Evolutionary conservation across 2,113 vertebrate genomes (phyloP), one percentile per base, ranked within the genome.

Genomic region (Octodon degus): DNA sequence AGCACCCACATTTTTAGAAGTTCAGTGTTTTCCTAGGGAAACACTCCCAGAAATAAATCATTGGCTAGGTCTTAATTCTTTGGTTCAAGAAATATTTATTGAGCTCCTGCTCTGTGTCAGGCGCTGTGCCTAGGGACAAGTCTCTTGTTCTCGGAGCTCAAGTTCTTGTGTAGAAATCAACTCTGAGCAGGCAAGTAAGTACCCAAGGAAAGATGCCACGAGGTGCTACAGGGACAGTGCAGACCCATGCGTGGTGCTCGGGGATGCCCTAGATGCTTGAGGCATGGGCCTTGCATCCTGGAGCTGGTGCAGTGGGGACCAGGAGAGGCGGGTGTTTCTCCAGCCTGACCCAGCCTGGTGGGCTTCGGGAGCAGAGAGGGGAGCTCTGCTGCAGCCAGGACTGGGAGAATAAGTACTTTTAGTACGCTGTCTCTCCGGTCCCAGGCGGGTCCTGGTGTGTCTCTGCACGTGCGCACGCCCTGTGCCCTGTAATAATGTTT

Each of bases 1-100:
- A 93, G 60, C 20, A 91, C 94, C 87, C 13, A 55, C 85, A 32
- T 89, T 82, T 93, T 37, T 93, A 37, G 3, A 83, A 47, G 40
- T 76, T 96, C 65, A 83, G 34, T 5, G 25, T 93, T 97, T 96
- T 90, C 62, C 86, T 95, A 95, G 77, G 62, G 95, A 96, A 94
- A 92, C 43, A 93, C 1, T 74, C 32, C 80, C 30, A 84, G 67
- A 96, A 95, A 82, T 53, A 85, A 87, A 94, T 72, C 50, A 89
- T 92, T 34, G 60, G 60, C 82, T 84, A 94, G 83, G 37, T 37
- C 89, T 91, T 88, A 74, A 60, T 91, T 95, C 62, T 95, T 90
- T 85, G 67, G 67, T 47, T 89, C 88, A 58, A 62, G 10, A 91
- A 93, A 67, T 87, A 79, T 86, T 86, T 96, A 79, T 81, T 32